These are phyloP conservation scores for Lasioglossum figueresi DNA, from an alignment of 2,888 invertebrate genomes.

Conservation along the genomic window DNA sequence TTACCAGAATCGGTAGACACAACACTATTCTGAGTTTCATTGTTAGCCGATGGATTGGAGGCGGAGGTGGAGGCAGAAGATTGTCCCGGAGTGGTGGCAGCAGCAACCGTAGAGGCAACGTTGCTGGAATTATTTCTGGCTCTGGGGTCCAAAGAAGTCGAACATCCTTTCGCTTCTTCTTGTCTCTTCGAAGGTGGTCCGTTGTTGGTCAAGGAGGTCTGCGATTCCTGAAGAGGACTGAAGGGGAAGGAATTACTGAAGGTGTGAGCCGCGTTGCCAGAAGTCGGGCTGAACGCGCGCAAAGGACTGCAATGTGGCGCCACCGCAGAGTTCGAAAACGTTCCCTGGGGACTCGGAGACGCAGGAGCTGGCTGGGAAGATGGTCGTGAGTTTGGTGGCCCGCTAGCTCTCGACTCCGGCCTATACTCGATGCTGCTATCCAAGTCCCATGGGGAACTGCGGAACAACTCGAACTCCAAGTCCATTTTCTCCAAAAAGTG, in stretches of 20 bases:
- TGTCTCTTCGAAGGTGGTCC: conserved; percentile 67
- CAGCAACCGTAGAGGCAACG: too few relatives aligned
- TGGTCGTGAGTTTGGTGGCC: conserved; percentile 86
- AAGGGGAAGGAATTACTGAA: conserved; percentile 87
- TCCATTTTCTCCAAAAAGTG: conserved; percentile 84
- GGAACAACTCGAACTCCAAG: conserved; percentile 89
- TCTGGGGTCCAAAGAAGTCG: background rate
- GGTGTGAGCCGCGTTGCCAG: conserved; percentile 85
- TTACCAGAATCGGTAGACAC: conserved; percentile 84
- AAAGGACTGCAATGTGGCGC: conserved; percentile 86
- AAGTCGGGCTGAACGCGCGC: conserved; percentile 83
- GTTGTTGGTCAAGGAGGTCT: conserved; percentile 78
- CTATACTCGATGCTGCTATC: conserved; percentile 82
- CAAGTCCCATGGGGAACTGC: conserved; percentile 87
- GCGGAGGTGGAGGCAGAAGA: too few relatives aligned
- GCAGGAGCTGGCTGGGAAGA: conserved; percentile 87
- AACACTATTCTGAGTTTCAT: conserved; percentile 70
- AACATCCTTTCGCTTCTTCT: conserved; percentile 72
- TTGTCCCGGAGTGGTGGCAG: too few relatives aligned
- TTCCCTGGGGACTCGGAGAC: conserved; percentile 83
- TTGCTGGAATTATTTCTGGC: too few relatives aligned
- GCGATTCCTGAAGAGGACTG: conserved; percentile 86
- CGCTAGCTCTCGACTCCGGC: conserved; percentile 88
- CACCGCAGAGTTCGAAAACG: conserved; percentile 84
- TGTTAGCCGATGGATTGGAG: too few relatives aligned